Evolutionary conservation across 2,888 invertebrate species (phyloP), one percentile per base, ranked within the genome.

Genomic region (Meganola albula): DNA sequence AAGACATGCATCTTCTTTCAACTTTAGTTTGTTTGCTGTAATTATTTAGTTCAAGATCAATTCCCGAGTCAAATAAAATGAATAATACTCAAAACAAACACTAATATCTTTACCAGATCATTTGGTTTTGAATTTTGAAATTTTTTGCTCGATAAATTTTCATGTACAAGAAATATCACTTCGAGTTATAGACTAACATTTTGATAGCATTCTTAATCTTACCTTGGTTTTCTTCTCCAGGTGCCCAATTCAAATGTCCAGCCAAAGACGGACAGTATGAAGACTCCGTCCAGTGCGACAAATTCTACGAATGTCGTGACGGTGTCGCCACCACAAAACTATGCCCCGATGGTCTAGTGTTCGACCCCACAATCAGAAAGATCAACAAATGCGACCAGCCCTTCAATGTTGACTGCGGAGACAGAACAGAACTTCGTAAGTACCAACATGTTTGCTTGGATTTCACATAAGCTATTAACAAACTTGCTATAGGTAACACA

Each of bases 311-410:
- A 37, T 96, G 96, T 68, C 69, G 69, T 0, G 94, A 95, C 45
- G 93, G 93, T 3, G 76, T 86, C 1, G 88, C 93, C 16, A 90
- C 84, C 45, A 90, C 91, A 53, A 94, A 94, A 72, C 76, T 94
- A 2, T 96, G 96, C 61, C 93, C 95, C 3, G 96, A 96, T 69
- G 96, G 96, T 39, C 87, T 96, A 20, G 94, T 96, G 28, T 96
- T 96, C 74, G 96, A 96, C 85, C 93, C 90, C 1, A 78, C 90
- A 49, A 95, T 93, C 71, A 90, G 95, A 58, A 94, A 94, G 82
- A 88, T 93, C 68, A 96, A 95, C 88, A 95, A 96, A 70, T 96
- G 96, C 67, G 96, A 96, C 79, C 95, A 95, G 67, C 93, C 95
- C 64, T 96, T 95, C 90, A 95, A 95, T 64, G 94, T 95, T 10